Conservation (phyloP, 2,113 vertebrate species). For the Xenus cinereus region DNA sequence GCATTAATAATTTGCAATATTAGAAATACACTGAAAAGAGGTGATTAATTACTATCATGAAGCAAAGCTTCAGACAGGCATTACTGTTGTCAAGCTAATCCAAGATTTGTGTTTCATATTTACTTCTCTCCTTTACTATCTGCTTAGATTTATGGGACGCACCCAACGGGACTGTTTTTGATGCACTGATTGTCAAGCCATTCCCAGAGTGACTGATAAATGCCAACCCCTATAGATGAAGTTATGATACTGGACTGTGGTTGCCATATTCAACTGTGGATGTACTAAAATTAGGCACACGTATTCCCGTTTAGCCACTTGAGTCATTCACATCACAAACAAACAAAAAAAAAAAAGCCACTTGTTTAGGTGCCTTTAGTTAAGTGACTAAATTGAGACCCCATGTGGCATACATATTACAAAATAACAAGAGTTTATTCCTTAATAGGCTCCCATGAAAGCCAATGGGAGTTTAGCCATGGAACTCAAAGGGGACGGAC, state of each 20-base stretch:
- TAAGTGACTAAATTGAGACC: conserved; percentile 33
- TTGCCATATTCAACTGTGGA: background rate
- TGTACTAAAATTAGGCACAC: background rate
- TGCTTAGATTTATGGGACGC: background rate
- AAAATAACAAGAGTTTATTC: conserved; percentile 4
- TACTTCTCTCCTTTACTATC: background rate
- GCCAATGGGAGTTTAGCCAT: conserved; percentile 11
- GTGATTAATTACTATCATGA: background rate
- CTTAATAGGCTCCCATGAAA: conserved; percentile 13
- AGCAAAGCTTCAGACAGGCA: background rate
- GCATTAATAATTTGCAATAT: background rate
- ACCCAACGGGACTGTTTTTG: background rate
- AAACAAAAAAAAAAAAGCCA: background rate
- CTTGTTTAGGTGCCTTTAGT: conserved; percentile 20
- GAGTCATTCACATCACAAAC: background rate
- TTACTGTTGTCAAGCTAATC: background rate
- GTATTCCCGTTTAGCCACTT: background rate
- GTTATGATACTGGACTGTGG: background rate
- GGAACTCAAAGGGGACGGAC: conserved; percentile 6
- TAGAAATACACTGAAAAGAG: background rate
- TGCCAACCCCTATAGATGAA: background rate
- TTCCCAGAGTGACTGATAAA: background rate
- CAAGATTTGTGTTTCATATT: background rate
- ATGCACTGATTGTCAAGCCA: background rate
- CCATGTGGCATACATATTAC: background rate